Base-by-base conservation (phyloP, 2,797 vertebrate genomes). In the Sardinella longiceps region DNA sequence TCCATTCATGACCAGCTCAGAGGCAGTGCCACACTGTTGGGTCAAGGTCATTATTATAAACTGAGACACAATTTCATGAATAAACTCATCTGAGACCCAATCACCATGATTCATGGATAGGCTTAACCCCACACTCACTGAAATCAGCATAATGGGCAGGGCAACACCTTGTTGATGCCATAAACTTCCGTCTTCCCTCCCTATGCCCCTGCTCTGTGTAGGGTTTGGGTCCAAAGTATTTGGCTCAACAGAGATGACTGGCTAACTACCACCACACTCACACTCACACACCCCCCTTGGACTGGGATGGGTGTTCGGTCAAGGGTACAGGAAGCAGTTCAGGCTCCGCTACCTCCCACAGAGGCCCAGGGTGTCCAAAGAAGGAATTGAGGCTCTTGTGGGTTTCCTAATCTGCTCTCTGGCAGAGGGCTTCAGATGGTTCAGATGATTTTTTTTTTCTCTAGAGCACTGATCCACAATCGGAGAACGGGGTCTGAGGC, bases 391-490 rank as follows among this genome's bases (percentile, higher is more conserved):
- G 48, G 82, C 85, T 87, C 89, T 88, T 82, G 2, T 46, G 66
- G 86, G 88, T 53, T 86, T 85, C 92, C 90, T 89, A 89, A 92
- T 92, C 90, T 87, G 58, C 85, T 89, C 87, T 89, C 90, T 91
- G 87, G 88, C 84, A 82, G 82, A 84, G 84, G 37, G 58, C 50
- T 83, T 80, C 83, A 83, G 82, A 88, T 84, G 39, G 39, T 37
- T 48, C 46, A 48, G 46, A 84, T 82, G 48, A 81, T 56, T 81
- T 87, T 56, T 81, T 87, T 84, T 60, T 82, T 82, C 87, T 86
- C 80, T 83, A 81, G 45, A 83, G 84, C 82, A 89, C 48, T 87
- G 81, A 83, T 86, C 82, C 87, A 91, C 88, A 85, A 88, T 91
- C 91, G 82, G 80, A 81, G 87, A 85, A 85, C 56, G 12, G 88